phyloP scores from a whole-genome alignment of 2,797 vertebrate genomes.

The Bryconaethiops microstoma region DNA sequence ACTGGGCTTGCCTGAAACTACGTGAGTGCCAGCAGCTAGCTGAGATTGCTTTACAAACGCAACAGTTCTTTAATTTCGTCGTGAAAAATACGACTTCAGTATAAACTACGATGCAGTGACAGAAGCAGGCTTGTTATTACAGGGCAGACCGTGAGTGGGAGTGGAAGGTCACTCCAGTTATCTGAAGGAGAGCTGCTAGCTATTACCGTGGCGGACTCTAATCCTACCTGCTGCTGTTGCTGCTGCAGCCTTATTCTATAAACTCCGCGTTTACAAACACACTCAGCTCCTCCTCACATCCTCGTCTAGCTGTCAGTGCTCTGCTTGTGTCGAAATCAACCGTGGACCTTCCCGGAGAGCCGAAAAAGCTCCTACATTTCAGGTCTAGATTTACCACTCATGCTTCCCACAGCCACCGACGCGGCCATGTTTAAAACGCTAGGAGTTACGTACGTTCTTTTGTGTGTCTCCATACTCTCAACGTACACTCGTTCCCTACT shows the following conservation, averaged over 20 bases:
- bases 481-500: background rate
- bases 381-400: background rate
- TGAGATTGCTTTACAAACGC: background rate
- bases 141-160: background rate
- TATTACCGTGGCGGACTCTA: background rate
- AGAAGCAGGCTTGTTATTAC: background rate
- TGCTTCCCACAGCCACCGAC: conserved; percentile 14
- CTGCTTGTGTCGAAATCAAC: background rate
- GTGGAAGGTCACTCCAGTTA: background rate
- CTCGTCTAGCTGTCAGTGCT: background rate
- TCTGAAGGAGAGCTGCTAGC: background rate
- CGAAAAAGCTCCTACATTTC: background rate
- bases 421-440: conserved; percentile 59
- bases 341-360: no score
- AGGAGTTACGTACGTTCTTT: conserved; percentile 14
- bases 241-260: conserved; percentile 7
- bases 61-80: background rate
- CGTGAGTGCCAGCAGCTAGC: background rate
- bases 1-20: background rate
- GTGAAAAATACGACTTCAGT: background rate
- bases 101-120: background rate
- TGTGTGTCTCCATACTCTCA: no score
- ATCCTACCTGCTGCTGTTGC: background rate
- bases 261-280: background rate
- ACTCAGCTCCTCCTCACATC: background rate